Conservation (phyloP, 2,888 invertebrate species). For the Oligia fasciuncula region DNA sequence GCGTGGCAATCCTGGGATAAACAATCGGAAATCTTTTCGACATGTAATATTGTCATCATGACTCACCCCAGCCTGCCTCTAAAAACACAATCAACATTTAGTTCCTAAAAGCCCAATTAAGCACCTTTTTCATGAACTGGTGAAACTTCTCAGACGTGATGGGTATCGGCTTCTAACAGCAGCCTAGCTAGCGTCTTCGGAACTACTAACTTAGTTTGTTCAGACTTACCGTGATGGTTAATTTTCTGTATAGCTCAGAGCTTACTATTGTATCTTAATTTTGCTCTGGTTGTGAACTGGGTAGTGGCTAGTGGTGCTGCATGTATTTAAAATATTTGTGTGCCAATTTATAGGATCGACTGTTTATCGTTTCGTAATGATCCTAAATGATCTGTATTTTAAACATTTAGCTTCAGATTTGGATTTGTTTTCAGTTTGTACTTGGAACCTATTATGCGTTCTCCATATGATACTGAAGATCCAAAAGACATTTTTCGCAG, state of each 20-base stretch:
- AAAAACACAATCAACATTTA: too few species aligned
- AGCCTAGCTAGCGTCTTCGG: neutral
- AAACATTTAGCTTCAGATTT: slow-evolving; percentile 10
- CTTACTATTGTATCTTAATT: neutral
- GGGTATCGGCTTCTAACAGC: neutral
- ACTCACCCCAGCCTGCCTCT: neutral
- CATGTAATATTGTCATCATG: neutral
- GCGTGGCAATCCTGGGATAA: neutral
- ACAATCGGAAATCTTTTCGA: neutral
- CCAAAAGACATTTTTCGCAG: slow-evolving; percentile 66
- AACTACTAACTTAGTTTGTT: neutral
- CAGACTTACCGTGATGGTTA: neutral
- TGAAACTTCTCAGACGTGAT: neutral
- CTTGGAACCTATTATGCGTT: slow-evolving; percentile 82
- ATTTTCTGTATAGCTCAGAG: neutral
- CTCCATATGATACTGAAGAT: slow-evolving; percentile 76
- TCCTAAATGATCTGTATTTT: neutral
- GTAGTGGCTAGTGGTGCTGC: neutral
- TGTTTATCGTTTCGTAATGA: neutral
- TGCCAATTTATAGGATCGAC: neutral
- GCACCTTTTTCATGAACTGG: neutral
- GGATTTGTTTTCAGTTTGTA: slow-evolving; percentile 76
- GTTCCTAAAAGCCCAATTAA: neutral
- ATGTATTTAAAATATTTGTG: neutral
- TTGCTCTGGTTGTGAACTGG: neutral